Conservation (phyloP, 2,113 vertebrate species). For the Hippolais icterina region DNA sequence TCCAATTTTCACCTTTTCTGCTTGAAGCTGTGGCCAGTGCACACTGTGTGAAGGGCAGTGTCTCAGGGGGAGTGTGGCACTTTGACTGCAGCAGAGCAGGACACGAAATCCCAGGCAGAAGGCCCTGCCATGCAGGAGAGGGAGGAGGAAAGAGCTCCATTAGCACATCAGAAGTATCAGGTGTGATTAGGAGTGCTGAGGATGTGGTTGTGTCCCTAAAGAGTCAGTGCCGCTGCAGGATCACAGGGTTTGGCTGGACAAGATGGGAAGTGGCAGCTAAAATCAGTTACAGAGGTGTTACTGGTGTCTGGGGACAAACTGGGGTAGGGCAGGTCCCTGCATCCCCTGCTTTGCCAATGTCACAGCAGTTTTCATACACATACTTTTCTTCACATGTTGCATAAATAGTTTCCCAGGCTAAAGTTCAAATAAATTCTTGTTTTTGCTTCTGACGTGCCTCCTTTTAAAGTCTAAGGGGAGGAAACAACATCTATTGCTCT, state of each 20-base stretch:
- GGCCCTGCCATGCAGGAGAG: background rate
- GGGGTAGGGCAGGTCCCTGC: background rate
- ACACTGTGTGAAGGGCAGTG: rapidly evolving
- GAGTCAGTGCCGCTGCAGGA: background rate
- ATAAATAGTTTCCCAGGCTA: background rate
- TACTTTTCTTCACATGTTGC: background rate
- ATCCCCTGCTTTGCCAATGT: background rate
- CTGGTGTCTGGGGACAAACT: background rate
- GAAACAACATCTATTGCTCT: background rate
- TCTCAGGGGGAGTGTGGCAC: background rate
- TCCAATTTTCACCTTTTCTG: background rate
- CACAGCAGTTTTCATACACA: background rate
- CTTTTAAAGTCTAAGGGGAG: background rate
- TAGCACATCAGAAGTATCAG: background rate
- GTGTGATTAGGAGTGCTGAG: background rate
- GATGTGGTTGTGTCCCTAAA: background rate
- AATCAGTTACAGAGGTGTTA: background rate
- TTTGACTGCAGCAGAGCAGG: background rate
- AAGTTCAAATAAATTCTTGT: background rate
- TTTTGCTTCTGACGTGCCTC: background rate
- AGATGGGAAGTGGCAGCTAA: background rate
- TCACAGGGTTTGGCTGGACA: background rate
- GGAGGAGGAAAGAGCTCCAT: background rate
- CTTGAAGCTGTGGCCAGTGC: background rate
- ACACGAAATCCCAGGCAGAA: background rate